Conservation (phyloP, 2,797 vertebrate genomes). For the Neosilurus mollespiculum region DNA sequence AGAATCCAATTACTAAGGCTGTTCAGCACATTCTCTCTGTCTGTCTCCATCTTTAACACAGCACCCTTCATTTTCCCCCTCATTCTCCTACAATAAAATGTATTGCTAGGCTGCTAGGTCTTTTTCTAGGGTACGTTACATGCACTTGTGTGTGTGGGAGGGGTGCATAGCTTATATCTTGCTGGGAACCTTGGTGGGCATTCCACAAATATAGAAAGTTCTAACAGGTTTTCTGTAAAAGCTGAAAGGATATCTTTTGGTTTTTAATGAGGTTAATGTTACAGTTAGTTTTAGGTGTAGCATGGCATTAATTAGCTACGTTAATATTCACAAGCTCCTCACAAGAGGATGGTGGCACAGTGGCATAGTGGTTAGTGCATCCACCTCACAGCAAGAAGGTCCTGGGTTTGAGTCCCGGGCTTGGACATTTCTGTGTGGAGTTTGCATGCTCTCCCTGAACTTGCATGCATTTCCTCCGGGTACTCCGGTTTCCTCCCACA, state of each 20-base stretch:
- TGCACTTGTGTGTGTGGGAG: neutral
- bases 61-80: neutral
- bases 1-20: constrained; percentile 37
- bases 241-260: neutral
- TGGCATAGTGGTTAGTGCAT: no score
- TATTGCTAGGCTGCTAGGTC: constrained; percentile 22
- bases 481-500: no score
- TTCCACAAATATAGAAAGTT: neutral
- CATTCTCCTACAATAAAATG: constrained; percentile 36
- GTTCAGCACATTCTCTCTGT: constrained; percentile 32
- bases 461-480: no score
- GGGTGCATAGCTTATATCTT: neutral
- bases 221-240: neutral
- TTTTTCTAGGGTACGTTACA: constrained; percentile 11
- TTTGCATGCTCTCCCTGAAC: no score
- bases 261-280: neutral
- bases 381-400: no score
- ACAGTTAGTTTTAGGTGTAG: neutral
- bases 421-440: no score
- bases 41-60: neutral
- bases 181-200: neutral
- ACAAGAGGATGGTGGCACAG: neutral
- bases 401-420: no score
- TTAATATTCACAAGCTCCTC: neutral
- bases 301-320: neutral